Evolutionary conservation across 2,888 invertebrate genomes (phyloP).

Genomic region (Cylindroiulus punctatus): DNA sequence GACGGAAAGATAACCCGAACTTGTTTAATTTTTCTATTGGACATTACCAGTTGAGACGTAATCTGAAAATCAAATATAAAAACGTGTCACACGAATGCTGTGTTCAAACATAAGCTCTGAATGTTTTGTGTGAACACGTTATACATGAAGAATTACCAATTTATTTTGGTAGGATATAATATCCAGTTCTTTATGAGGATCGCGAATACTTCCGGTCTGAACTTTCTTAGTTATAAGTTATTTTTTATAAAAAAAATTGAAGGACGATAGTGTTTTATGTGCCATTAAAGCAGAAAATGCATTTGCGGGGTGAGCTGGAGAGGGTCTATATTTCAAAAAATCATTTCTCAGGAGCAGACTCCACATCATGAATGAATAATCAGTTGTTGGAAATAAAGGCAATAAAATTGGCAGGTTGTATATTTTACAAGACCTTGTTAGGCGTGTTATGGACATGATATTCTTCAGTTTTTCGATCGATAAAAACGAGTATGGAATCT

Average conservation of each 20-base stretch:
- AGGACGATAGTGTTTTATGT: background rate
- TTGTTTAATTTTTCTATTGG: slow-evolving; percentile 27
- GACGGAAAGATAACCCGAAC: background rate
- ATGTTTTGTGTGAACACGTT: no score
- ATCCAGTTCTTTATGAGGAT: no score
- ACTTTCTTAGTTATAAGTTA: background rate
- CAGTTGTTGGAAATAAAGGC: slow-evolving; percentile 11
- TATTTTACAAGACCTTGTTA: slow-evolving; percentile 7
- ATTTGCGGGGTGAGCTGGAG: background rate
- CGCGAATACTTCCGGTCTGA: no score
- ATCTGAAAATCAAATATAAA: no score
- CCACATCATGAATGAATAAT: slow-evolving; percentile 35
- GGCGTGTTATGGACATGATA: background rate
- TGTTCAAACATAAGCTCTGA: no score
- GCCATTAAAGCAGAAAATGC: background rate
- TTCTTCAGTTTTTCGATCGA: background rate
- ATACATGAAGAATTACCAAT: no score
- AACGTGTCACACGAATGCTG: no score
- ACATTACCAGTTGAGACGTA: background rate
- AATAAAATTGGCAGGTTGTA: slow-evolving; percentile 43
- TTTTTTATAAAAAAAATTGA: background rate
- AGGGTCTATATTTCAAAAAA: background rate
- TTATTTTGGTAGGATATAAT: no score
- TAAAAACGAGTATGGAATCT: background rate
- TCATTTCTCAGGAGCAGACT: slow-evolving; percentile 27